Base-by-base conservation (phyloP, 2,797 vertebrate genomes). In the Bradypodion pumilum region DNA sequence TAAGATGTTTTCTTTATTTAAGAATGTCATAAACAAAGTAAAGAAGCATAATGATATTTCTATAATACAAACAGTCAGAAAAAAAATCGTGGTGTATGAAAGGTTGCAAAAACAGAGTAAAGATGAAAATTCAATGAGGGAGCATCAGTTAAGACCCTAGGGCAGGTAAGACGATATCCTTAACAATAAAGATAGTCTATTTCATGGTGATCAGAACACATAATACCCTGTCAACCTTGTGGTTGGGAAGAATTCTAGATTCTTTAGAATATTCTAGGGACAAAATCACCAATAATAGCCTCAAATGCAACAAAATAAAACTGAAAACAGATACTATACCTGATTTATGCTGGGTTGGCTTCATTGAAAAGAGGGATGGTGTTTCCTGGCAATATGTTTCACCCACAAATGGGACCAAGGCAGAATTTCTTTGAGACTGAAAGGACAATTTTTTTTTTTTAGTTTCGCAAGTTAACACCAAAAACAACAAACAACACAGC, bases 351-450 rank as follows among this genome's bases (percentile, higher is more conserved):
- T 93, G 92, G 46, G 85, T 90, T 89, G 91, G 91, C 88, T 91
- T 91, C 89, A 91, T 0, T 29, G 73, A 89, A 91, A 91, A 90
- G 75, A 90, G 78, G 82, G 80, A 63, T 84, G 82, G 91, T 82
- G 93, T 69, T 90, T 70, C 79, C 74, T 7, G 2, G 85, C 69
- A 72, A 89, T 81, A 80, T 75, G 40, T 87, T 91, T 87, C 88
- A 91, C 95, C 94, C 87, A 92, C 95, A 91, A 89, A 87, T 85
- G 88, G 94, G 92, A 95, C 95, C 90, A 93, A 90, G 87, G 91
- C 91, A 95, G 86, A 88, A 89, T 87, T 94, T 82, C 90, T 95
- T 95, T 95, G 94, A 90, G 94, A 93, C 94, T 95, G 93, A 91
- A 95, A 94, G 84, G 88, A 93, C 94, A 83, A 81, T n/a, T n/a